Evolutionary conservation across 2,113 vertebrate genomes (phyloP).

Genomic region (Pampusana beccarii): DNA sequence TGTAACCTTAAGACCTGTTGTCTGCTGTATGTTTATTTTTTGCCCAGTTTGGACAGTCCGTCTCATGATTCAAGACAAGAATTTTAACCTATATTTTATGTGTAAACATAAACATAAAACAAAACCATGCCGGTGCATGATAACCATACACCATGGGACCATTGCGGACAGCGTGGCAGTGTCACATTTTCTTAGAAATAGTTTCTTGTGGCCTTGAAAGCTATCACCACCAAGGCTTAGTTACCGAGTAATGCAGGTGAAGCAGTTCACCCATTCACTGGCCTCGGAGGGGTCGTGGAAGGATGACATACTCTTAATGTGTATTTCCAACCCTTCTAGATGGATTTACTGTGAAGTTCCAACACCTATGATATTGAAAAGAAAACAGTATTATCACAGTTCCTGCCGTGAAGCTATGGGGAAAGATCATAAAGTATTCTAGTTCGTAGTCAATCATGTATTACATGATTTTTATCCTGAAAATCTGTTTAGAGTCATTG

Average conservation of each 20-base stretch:
- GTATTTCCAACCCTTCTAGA: background rate
- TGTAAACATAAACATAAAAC: too few species aligned
- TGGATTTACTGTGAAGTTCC: background rate
- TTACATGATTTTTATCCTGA: background rate
- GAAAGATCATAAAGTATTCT: background rate
- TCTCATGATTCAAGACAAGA: background rate
- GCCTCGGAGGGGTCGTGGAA: rapidly evolving
- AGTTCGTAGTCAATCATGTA: background rate
- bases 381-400: background rate
- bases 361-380: background rate
- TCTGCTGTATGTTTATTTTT: background rate
- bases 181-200: rapidly evolving
- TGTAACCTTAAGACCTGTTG: rapidly evolving
- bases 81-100: background rate
- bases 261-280: background rate
- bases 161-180: too few species aligned
- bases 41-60: background rate
- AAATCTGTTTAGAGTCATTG: background rate
- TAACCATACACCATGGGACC: background rate
- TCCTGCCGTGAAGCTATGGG: background rate
- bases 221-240: background rate
- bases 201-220: too few species aligned
- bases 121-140: rapidly evolving
- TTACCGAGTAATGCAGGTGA: background rate
- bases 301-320: background rate